These are phyloP conservation scores for Rotaria sp. DNA, from an alignment of 2,888 invertebrate species.

Conservation along the genomic window DNA sequence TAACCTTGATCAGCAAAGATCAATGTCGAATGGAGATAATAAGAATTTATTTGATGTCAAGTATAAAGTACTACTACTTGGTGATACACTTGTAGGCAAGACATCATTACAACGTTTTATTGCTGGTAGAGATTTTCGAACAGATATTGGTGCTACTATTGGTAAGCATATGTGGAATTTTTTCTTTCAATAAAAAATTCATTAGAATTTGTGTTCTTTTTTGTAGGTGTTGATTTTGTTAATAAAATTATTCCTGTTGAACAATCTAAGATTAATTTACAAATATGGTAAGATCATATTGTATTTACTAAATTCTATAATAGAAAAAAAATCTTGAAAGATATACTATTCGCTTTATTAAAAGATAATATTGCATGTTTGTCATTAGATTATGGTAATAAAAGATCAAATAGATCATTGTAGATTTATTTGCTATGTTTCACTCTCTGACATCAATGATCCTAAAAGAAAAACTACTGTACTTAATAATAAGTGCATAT, in stretches of 20 bases:
- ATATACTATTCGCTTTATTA: background rate
- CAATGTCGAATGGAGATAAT: background rate
- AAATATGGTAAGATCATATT: background rate
- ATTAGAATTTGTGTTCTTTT: background rate
- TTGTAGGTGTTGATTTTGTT: slow-evolving; percentile 14
- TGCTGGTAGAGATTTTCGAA: slow-evolving; percentile 22
- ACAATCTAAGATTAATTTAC: slow-evolving; percentile 11
- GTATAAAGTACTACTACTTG: slow-evolving; percentile 15
- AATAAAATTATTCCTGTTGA: slow-evolving; percentile 27
- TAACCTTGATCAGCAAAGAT: background rate
- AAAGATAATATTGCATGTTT: background rate
- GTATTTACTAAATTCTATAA: too few species aligned
- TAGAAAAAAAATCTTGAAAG: too few species aligned
- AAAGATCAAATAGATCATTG: background rate
- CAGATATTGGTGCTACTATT: background rate
- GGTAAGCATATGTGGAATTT: background rate
- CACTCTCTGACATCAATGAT: too few species aligned
- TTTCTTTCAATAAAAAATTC: background rate
- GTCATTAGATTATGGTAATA: too few species aligned
- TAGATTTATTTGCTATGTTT: too few species aligned
- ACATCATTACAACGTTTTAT: slow-evolving; percentile 23
- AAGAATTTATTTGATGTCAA: background rate
- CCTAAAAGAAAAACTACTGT: too few species aligned
- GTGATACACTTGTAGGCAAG: slow-evolving; percentile 14
- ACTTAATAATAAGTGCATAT: too few species aligned